Conservation (phyloP, 2,113 vertebrate genomes). For the Myodes glareolus region DNA sequence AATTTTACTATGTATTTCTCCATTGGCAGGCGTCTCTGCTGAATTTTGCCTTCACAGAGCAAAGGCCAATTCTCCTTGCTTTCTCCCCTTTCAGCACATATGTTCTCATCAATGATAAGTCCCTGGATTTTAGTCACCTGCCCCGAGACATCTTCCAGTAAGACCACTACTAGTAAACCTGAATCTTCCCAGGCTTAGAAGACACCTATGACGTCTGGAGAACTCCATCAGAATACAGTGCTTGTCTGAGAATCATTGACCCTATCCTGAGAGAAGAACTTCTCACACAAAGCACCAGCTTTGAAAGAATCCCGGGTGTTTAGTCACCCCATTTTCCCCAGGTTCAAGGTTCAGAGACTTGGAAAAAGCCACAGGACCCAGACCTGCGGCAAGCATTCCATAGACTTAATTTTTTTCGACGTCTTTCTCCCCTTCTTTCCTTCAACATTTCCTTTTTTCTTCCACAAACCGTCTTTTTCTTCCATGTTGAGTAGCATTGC, state of each 20-base stretch:
- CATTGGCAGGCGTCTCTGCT: not conserved
- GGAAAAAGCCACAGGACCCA: conserved; percentile 48
- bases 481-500: conserved; percentile 45
- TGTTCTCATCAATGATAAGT: not conserved
- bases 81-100: not conserved
- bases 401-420: conserved; percentile 60
- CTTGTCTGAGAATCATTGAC: not conserved
- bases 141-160: not conserved
- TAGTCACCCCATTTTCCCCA: conserved; percentile 72
- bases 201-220: not conserved
- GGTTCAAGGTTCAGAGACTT: conserved; percentile 40
- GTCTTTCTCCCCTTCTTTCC: not conserved
- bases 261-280: conserved; percentile 20
- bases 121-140: not conserved
- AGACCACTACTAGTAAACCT: not conserved
- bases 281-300: not conserved
- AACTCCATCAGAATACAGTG: not conserved
- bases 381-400: conserved; percentile 50
- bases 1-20: not conserved
- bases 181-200: not conserved
- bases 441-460: conserved; percentile 38
- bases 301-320: conserved; percentile 58
- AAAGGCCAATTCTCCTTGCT: not conserved
- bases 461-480: conserved; percentile 23
- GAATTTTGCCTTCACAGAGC: not conserved